phyloP scores from a whole-genome alignment of 2,888 invertebrate species.

The Chesias legatella region DNA sequence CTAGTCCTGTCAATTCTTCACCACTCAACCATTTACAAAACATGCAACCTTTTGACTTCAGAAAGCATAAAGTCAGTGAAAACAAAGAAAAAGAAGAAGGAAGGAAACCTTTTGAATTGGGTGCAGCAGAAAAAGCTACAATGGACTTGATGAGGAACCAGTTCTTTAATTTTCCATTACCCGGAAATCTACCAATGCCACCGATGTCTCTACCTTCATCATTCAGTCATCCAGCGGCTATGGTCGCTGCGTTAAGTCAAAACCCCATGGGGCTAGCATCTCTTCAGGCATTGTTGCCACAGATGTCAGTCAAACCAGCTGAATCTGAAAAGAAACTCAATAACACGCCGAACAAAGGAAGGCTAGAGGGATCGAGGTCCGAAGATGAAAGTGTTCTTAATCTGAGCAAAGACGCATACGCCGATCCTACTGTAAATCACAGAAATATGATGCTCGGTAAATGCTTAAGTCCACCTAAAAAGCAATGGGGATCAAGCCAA shows the following conservation, averaged over 20 bases:
- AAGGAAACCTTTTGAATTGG: conserved; percentile 70
- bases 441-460: conserved; percentile 81
- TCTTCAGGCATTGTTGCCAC: conserved; percentile 82
- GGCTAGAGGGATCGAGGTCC: conserved; percentile 49
- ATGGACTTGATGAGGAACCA: conserved; percentile 84
- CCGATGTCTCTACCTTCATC: conserved; percentile 75
- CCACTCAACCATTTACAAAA: conserved; percentile 94
- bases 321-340: conserved; percentile 69
- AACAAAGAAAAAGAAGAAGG: conserved; percentile 57
- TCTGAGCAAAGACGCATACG: conserved; percentile 69
- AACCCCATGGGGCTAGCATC: conserved; percentile 82
- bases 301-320: conserved; percentile 77
- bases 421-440: conserved; percentile 58
- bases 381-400: conserved; percentile 72
- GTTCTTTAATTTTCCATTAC: conserved; percentile 82
- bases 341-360: conserved; percentile 45
- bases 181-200: conserved; percentile 82
- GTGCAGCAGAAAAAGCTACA: conserved; percentile 61
- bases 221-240: conserved; percentile 82
- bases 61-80: conserved; percentile 80
- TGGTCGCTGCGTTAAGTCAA: conserved; percentile 82
- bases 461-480: conserved; percentile 87
- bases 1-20: conserved; percentile 84
- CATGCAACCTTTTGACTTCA: conserved; percentile 97
- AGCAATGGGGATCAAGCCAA: conserved; percentile 88